These are phyloP conservation scores for Oncorhynchus tshawytscha DNA, from an alignment of 2,113 vertebrate species.

Conservation along the genomic window DNA sequence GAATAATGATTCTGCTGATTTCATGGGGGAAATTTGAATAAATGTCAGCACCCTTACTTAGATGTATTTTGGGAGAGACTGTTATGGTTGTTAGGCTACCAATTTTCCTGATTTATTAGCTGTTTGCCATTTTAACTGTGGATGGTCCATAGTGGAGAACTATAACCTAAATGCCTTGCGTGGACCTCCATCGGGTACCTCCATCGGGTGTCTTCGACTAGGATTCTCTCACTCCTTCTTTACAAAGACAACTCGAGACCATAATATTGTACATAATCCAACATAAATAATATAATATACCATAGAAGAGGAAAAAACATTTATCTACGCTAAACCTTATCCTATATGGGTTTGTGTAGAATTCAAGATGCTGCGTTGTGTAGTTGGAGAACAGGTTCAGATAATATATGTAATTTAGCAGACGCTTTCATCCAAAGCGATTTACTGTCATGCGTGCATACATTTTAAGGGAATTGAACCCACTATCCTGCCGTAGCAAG, in stretches of 20 bases:
- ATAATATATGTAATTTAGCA: too few relatives aligned
- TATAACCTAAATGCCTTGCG: not conserved
- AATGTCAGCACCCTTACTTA: not conserved
- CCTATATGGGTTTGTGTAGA: not conserved
- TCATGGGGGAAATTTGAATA: not conserved
- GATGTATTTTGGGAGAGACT: not conserved
- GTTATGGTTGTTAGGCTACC: not conserved
- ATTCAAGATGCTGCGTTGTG: not conserved
- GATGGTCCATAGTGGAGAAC: not conserved
- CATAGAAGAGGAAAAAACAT: not conserved
- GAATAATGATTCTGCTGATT: not conserved
- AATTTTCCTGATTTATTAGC: not conserved
- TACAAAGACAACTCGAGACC: slow-evolving; percentile 12
- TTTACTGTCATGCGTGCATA: too few relatives aligned
- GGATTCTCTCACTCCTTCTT: slow-evolving; percentile 2
- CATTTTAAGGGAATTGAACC: too few relatives aligned
- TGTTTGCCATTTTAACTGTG: not conserved
- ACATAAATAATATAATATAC: slow-evolving; percentile 12
- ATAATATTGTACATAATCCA: slow-evolving; percentile 44
- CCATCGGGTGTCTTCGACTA: not conserved
- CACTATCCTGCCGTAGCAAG: too few relatives aligned
- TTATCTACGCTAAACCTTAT: not conserved
- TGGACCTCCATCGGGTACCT: not conserved
- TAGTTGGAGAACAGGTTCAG: not conserved
- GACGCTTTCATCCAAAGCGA: too few relatives aligned